Conservation (phyloP, 2,113 vertebrate genomes). For the Pica pica region DNA sequence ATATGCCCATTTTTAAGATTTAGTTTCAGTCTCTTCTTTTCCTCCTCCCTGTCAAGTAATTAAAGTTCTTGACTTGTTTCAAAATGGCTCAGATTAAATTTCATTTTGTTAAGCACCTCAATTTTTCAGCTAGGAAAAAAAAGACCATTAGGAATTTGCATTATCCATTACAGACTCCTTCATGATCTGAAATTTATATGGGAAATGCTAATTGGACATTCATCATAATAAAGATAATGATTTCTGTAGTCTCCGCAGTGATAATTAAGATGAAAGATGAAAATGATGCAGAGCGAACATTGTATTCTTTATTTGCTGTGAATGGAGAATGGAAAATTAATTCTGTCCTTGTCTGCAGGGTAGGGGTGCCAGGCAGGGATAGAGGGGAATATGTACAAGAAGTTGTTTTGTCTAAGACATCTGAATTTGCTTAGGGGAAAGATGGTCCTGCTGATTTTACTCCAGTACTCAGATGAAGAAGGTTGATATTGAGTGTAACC, state of each 20-base stretch:
- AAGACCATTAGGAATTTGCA: constrained; percentile 73
- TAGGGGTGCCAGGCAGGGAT: neutral
- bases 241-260: constrained; percentile 72
- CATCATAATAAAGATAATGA: constrained; percentile 78
- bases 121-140: constrained; percentile 71
- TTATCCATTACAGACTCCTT: constrained; percentile 73
- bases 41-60: constrained; percentile 66
- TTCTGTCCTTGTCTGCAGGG: constrained; percentile 49
- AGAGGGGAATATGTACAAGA: neutral
- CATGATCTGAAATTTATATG: constrained; percentile 78
- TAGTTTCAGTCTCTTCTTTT: constrained; percentile 38
- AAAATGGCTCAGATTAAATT: constrained; percentile 75
- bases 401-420: neutral
- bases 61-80: constrained; percentile 76
- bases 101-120: constrained; percentile 76
- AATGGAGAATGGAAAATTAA: constrained; percentile 40
- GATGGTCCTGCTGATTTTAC: neutral
- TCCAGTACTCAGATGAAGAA: neutral
- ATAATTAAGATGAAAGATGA: constrained; percentile 81
- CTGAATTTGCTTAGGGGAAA: neutral
- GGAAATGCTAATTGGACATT: constrained; percentile 78
- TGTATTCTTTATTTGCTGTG: constrained; percentile 66
- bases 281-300: constrained; percentile 65
- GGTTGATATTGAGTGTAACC: neutral
- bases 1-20: constrained; percentile 51